phyloP scores from a whole-genome alignment of 2,113 vertebrate species.

The Vanacampus margaritifer region DNA sequence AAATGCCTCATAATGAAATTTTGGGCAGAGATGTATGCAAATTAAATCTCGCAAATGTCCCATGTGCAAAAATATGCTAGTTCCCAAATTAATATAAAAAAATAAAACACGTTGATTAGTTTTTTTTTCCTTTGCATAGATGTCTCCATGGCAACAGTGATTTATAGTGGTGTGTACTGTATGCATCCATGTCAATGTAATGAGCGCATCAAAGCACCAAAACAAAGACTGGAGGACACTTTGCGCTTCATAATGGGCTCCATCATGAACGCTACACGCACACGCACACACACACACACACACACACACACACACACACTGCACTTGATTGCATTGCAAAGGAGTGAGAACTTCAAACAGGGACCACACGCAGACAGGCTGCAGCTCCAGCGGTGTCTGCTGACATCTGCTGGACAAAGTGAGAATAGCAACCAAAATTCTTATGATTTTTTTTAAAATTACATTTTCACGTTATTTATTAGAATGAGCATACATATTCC shows the following conservation, averaged over 20 bases:
- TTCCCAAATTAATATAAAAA: neutral
- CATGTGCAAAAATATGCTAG: neutral
- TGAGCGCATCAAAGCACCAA: conserved; percentile 59
- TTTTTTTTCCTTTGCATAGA: neutral
- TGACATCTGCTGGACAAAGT: conserved; percentile 52
- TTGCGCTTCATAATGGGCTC: conserved; percentile 33
- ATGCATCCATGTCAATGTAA: conserved; percentile 25
- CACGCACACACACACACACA: conserved; percentile 22
- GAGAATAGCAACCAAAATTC: neutral
- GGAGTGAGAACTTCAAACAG: conserved; percentile 42
- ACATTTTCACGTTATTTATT: neutral
- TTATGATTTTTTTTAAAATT: too few relatives aligned
- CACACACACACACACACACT: conserved; percentile 38
- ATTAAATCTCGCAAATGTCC: too few relatives aligned
- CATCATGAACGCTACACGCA: conserved; percentile 20
- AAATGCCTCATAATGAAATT: too few relatives aligned
- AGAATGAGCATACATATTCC: too few relatives aligned
- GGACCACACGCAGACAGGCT: conserved; percentile 47
- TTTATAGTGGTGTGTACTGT: conserved; percentile 40
- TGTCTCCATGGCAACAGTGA: neutral
- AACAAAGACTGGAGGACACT: conserved; percentile 54
- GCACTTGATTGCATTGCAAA: conserved; percentile 35
- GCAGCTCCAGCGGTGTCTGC: conserved; percentile 13
- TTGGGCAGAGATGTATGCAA: too few relatives aligned
- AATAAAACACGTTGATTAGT: neutral